Percentiles rank a stretch among this genome's conserved stretches.
phyloP scores from a whole-genome alignment of 1,140 invertebrate species.

The Magallana ariakensis region DNA sequence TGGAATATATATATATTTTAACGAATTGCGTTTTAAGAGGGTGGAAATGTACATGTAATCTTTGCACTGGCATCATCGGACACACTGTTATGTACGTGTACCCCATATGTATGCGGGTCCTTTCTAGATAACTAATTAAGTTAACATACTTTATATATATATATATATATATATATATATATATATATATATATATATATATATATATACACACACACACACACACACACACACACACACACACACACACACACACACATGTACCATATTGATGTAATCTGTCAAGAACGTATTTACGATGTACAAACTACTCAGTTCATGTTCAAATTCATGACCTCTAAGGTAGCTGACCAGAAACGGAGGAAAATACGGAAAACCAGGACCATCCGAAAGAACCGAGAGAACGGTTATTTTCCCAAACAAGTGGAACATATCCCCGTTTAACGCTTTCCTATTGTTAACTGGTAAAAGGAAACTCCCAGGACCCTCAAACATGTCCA shows the following conservation, averaged over 20 bases:
- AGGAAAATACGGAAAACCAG: slow-evolving; percentile 63
- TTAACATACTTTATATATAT: too few relatives aligned
- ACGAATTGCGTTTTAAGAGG: too few relatives aligned
- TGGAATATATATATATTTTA: too few relatives aligned
- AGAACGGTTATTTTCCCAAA: slow-evolving; percentile 61
- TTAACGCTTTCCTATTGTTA: slow-evolving; percentile 48
- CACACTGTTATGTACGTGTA: too few relatives aligned
- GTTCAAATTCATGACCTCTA: slow-evolving; percentile 51
- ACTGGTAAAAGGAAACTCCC: slow-evolving; percentile 53
- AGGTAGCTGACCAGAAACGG: slow-evolving; percentile 59
- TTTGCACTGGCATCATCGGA: too few relatives aligned
- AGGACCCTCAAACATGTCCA: slow-evolving; percentile 55
- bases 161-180: too few relatives aligned
- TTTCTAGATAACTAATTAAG: too few relatives aligned
- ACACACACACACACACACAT: not conserved
- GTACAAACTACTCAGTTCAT: slow-evolving; percentile 56
- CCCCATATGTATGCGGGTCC: too few relatives aligned
- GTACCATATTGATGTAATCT: slow-evolving; percentile 55
- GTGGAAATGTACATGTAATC: too few relatives aligned
- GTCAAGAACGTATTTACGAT: slow-evolving; percentile 53
- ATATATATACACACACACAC: too few relatives aligned
- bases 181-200: too few relatives aligned
- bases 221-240: too few relatives aligned
- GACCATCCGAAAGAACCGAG: slow-evolving; percentile 54
- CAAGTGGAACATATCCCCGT: slow-evolving; percentile 38